A percentile compares a stretch with the other conserved stretches of the same genome.
These are phyloP conservation scores for Hirudo medicinalis DNA, from an alignment of 1,140 invertebrate species.

Conservation along the genomic window DNA sequence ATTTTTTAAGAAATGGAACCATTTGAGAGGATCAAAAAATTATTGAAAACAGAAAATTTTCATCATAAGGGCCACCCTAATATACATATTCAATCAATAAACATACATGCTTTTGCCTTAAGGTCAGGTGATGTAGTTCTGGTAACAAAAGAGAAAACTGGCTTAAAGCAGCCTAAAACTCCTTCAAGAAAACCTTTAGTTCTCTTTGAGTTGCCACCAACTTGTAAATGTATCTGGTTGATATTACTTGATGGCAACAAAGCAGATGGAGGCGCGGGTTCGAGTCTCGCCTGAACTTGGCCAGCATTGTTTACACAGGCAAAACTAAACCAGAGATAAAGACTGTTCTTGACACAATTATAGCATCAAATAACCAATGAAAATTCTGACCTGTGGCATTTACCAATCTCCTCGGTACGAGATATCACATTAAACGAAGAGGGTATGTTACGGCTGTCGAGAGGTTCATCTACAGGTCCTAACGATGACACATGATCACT, in stretches of 20 bases:
- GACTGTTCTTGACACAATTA: neutral
- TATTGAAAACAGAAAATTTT: too few species aligned
- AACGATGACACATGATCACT: too few species aligned
- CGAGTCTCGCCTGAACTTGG: conserved; percentile 24
- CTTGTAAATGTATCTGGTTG: conserved; percentile 18
- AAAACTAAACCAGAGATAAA: conserved; percentile 1
- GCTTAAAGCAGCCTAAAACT: conserved; percentile 68
- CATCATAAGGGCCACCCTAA: too few species aligned
- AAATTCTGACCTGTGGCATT: conserved; percentile 25
- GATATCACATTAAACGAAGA: conserved; percentile 38
- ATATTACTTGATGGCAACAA: conserved; percentile 30
- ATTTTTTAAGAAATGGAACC: too few species aligned
- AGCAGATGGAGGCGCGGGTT: conserved; percentile 24
- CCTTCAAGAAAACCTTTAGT: conserved; percentile 59
- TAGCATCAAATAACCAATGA: neutral
- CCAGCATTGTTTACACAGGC: conserved; percentile 28
- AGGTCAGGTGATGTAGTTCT: conserved; percentile 58
- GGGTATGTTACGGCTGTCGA: conserved; percentile 38
- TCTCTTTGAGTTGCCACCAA: conserved; percentile 19
- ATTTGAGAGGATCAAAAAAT: too few species aligned
- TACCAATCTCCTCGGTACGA: conserved; percentile 30
- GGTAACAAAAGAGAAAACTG: conserved; percentile 68
- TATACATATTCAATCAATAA: too few species aligned
- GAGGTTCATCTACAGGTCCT: conserved; percentile 32
- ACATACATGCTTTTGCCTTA: conserved; percentile 28